Percentiles rank a stretch among this genome's conserved stretches.
These are phyloP conservation scores for Carapus acus DNA, from an alignment of 2,797 vertebrate species.

Conservation along the genomic window DNA sequence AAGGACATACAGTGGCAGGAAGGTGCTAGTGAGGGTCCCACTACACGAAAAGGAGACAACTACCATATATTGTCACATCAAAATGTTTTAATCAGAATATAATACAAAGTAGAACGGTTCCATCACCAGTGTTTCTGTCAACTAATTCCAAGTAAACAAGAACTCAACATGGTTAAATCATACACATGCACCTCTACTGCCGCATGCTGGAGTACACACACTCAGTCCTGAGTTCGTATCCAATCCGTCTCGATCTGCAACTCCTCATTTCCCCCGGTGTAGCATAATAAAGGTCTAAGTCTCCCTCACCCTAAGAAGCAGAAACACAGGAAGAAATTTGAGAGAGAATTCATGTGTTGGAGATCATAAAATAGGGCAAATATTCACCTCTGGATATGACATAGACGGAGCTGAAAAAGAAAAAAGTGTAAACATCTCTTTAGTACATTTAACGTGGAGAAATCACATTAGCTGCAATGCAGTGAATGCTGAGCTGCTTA, in stretches of 20 bases:
- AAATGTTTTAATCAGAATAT: too few species aligned
- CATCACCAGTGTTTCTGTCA: too few species aligned
- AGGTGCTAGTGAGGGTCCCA: too few species aligned
- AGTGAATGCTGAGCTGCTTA: too few species aligned
- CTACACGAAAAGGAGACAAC: too few species aligned
- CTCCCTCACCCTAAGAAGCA: slow-evolving; percentile 14
- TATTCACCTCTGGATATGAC: slow-evolving; percentile 3
- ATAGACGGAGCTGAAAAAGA: background rate
- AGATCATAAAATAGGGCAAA: fast-evolving
- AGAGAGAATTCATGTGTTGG: too few species aligned
- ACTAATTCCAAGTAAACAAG: too few species aligned
- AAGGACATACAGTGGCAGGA: too few species aligned
- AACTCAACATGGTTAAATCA: too few species aligned
- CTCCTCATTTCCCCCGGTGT: slow-evolving; percentile 8
- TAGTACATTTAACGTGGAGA: background rate
- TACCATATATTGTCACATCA: too few species aligned
- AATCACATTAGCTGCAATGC: slow-evolving; percentile 6
- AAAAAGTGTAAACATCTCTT: fast-evolving
- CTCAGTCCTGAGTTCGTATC: background rate
- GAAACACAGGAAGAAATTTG: fast-evolving
- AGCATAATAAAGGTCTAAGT: slow-evolving; percentile 39
- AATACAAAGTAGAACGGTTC: too few species aligned
- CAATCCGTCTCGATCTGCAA: slow-evolving; percentile 3
- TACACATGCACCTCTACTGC: too few species aligned
- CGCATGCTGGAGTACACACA: slow-evolving; percentile 39